These are phyloP conservation scores for Etheostoma cragini DNA, from an alignment of 2,113 vertebrate genomes.

Conservation along the genomic window DNA sequence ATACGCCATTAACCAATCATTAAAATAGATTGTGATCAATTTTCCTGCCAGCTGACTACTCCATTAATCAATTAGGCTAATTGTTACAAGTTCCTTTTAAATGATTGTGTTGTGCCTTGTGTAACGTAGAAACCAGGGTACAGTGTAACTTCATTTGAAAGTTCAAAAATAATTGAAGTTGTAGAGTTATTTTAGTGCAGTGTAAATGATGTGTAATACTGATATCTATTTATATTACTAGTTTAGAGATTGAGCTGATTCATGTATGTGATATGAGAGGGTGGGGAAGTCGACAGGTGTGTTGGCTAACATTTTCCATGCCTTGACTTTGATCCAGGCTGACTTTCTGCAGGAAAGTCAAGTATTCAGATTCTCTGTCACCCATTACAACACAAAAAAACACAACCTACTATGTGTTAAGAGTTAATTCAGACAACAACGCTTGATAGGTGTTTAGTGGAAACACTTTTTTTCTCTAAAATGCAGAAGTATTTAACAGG, in stretches of 20 bases:
- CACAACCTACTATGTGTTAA: not conserved
- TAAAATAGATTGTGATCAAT: not conserved
- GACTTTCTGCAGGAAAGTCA: constrained; percentile 37
- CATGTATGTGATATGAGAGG: constrained; percentile 9
- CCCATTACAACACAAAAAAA: not conserved
- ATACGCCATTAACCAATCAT: too few relatives aligned
- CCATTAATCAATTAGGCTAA: too few relatives aligned
- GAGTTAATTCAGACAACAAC: not conserved
- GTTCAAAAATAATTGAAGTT: not conserved
- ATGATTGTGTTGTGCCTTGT: not conserved
- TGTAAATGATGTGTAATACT: not conserved
- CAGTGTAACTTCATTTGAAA: not conserved
- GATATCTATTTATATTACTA: not conserved
- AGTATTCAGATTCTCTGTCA: constrained; percentile 10
- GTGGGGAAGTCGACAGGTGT: constrained; percentile 24
- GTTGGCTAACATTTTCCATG: constrained; percentile 18
- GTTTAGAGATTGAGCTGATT: not conserved
- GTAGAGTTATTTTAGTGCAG: not conserved
- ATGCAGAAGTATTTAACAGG: constrained; percentile 31
- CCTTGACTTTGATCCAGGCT: constrained; percentile 42
- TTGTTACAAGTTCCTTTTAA: not conserved
- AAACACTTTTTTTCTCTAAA: not conserved
- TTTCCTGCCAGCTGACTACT: not conserved
- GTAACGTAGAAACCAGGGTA: not conserved
- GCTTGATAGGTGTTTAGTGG: not conserved